A percentile compares a stretch with the other conserved stretches of the same genome.
Evolutionary conservation across 2,888 invertebrate species (phyloP).

Genomic region (Hypomecis atomaria): DNA sequence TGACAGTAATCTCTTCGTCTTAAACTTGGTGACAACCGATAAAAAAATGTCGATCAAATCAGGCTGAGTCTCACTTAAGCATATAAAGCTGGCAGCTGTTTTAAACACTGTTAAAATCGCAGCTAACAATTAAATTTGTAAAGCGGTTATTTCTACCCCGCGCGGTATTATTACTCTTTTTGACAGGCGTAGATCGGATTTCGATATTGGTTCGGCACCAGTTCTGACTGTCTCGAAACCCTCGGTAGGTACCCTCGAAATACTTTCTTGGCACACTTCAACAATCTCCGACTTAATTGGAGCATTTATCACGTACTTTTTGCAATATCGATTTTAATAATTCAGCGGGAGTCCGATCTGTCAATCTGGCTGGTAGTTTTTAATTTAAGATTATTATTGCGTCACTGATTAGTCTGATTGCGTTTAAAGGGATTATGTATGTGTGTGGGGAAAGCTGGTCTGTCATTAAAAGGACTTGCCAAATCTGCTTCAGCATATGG

Average conservation of each 20-base stretch:
- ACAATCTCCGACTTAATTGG: slow-evolving; percentile 67
- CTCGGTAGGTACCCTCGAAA: slow-evolving; percentile 39
- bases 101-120: slow-evolving; percentile 22
- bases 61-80: slow-evolving; percentile 14
- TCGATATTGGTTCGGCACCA: slow-evolving; percentile 45
- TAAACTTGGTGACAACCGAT: neutral
- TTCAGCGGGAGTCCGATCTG: slow-evolving; percentile 53
- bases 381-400: slow-evolving; percentile 54
- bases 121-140: slow-evolving; percentile 47
- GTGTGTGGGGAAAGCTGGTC: slow-evolving; percentile 51
- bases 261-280: slow-evolving; percentile 57
- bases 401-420: slow-evolving; percentile 42
- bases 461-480: slow-evolving; percentile 26
- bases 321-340: slow-evolving; percentile 52
- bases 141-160: slow-evolving; percentile 47
- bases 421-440: slow-evolving; percentile 55
- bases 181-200: slow-evolving; percentile 53
- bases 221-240: slow-evolving; percentile 19
- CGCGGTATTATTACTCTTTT: slow-evolving; percentile 49
- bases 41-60: slow-evolving; percentile 8
- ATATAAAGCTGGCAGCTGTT: slow-evolving; percentile 37
- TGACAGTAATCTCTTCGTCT: slow-evolving; percentile 11
- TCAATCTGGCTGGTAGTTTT: slow-evolving; percentile 59
- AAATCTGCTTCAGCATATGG: slow-evolving; percentile 9
- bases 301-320: slow-evolving; percentile 57